phyloP scores from a whole-genome alignment of 2,113 vertebrate species.

The Dryoscopus gambensis region DNA sequence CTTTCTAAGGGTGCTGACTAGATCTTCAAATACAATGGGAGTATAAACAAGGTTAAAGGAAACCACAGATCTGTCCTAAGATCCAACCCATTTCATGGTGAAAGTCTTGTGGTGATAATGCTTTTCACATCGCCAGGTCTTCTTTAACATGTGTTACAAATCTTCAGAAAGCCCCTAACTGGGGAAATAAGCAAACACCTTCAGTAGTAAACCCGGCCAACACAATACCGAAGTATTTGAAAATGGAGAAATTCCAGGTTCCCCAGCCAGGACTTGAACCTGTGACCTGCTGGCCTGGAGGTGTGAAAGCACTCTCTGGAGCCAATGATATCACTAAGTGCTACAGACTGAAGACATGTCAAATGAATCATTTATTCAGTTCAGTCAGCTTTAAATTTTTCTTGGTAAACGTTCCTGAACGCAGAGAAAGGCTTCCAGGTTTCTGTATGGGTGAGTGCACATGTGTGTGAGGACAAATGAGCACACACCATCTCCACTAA shows the following conservation, averaged over 20 bases:
- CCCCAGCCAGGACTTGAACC: conserved; percentile 58
- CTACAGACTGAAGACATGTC: conserved; percentile 51
- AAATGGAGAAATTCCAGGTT: conserved; percentile 38
- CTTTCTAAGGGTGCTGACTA: neutral
- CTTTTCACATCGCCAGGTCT: neutral
- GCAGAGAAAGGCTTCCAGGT: conserved; percentile 4
- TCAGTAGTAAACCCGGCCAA: neutral
- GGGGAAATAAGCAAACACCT: conserved; percentile 11
- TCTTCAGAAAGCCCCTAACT: neutral
- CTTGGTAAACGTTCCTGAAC: conserved; percentile 54
- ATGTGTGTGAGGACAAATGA: neutral
- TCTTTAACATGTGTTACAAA: conserved; percentile 5
- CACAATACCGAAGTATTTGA: neutral
- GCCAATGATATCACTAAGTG: conserved; percentile 69
- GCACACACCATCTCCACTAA: neutral
- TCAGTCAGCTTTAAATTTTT: conserved; percentile 55
- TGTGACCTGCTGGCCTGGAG: conserved; percentile 57
- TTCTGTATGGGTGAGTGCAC: neutral
- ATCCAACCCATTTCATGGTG: neutral
- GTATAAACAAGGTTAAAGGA: neutral
- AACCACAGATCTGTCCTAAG: neutral
- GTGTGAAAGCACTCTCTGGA: conserved; percentile 62
- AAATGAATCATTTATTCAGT: conserved; percentile 55
- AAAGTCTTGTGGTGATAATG: neutral
- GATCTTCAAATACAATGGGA: neutral